Evolutionary conservation across 2,113 vertebrate genomes (phyloP).

Genomic region (Cyanocitta stelleri): DNA sequence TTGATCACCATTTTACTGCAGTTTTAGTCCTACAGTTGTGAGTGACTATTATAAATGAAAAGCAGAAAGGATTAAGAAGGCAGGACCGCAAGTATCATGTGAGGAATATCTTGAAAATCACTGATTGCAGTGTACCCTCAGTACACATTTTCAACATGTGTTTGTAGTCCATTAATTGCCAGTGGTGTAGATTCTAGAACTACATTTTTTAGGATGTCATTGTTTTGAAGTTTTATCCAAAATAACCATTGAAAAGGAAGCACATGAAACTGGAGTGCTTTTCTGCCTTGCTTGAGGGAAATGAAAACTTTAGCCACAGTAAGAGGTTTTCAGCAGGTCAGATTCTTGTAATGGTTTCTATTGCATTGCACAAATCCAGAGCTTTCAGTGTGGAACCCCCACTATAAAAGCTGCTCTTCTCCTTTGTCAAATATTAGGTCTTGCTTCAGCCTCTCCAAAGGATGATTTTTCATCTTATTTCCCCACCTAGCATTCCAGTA

Average conservation of each 20-base stretch:
- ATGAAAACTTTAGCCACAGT: conserved; percentile 11
- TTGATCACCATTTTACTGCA: background rate
- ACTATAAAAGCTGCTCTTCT: background rate
- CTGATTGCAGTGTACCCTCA: conserved; percentile 6
- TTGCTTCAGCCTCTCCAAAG: background rate
- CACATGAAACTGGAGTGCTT: background rate
- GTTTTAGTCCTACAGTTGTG: background rate
- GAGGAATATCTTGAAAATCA: conserved; percentile 27
- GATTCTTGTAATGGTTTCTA: background rate
- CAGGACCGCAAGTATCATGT: background rate
- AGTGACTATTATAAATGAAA: conserved; percentile 34
- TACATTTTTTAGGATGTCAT: background rate
- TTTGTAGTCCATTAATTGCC: conserved; percentile 40
- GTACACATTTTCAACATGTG: conserved; percentile 32
- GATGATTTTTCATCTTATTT: background rate
- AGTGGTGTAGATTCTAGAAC: conserved; percentile 13
- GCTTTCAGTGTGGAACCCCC: background rate
- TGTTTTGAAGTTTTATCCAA: conserved; percentile 46
- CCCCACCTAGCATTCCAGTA: background rate
- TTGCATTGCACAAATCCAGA: background rate
- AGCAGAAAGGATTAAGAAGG: conserved; percentile 22
- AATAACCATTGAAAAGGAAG: conserved; percentile 41
- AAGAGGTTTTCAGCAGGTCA: conserved; percentile 37
- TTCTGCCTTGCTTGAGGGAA: conserved; percentile 26
- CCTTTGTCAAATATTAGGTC: background rate